Evolutionary conservation across 2,888 invertebrate species (phyloP).

Genomic region (Muscina levida): DNA sequence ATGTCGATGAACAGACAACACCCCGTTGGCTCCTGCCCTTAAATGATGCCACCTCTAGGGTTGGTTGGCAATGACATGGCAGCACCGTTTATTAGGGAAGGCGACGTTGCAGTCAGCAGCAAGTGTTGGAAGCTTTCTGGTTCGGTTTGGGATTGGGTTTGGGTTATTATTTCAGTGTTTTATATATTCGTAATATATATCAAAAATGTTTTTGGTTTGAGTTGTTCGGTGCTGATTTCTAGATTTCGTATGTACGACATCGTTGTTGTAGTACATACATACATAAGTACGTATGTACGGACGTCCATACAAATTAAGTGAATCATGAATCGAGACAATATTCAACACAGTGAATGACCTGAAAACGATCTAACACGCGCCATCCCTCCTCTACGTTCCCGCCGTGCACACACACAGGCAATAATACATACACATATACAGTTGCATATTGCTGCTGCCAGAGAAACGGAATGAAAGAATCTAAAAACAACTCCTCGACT

Average conservation of each 20-base stretch:
- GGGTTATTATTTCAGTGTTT: conserved; percentile 22
- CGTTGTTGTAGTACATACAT: background rate
- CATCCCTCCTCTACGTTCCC: conserved; percentile 51
- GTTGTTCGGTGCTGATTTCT: conserved; percentile 46
- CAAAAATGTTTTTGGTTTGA: conserved; percentile 22
- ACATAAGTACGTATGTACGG: background rate
- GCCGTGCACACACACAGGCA: background rate
- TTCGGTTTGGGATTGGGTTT: too few species aligned
- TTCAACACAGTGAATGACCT: conserved; percentile 78
- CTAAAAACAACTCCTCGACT: conserved; percentile 38
- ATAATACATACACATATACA: background rate
- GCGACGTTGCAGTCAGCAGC: conserved; percentile 43
- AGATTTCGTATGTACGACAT: conserved; percentile 27
- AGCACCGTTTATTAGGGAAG: conserved; percentile 8
- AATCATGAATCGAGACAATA: conserved; percentile 74
- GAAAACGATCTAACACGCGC: conserved; percentile 77
- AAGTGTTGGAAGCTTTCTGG: conserved; percentile 64
- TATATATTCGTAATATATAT: conserved; percentile 22
- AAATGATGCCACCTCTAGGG: conserved; percentile 38
- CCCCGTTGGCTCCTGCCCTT: conserved; percentile 60
- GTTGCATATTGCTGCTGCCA: background rate
- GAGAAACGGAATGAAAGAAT: conserved; percentile 19
- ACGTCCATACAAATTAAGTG: conserved; percentile 65
- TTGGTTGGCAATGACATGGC: conserved; percentile 13
- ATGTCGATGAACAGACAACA: conserved; percentile 75